A percentile compares a stretch with the other conserved stretches of the same genome.
Evolutionary conservation across 1,140 invertebrate species (phyloP).

Genomic region (Doryteuthis pealeii): DNA sequence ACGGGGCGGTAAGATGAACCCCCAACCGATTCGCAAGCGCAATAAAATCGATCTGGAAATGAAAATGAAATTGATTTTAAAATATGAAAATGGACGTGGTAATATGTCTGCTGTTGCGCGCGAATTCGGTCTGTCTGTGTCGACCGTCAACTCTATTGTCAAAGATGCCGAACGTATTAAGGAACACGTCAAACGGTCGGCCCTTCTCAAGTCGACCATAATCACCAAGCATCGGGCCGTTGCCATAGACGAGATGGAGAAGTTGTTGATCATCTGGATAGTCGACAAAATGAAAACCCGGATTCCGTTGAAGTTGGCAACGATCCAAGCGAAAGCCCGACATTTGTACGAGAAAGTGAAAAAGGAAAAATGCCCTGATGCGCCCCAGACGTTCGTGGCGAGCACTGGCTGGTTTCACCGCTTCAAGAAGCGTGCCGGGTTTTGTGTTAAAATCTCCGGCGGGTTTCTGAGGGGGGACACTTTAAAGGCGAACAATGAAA

Average conservation of each 20-base stretch:
- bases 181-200: background rate
- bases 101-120: background rate
- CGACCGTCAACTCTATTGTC: background rate
- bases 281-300: background rate
- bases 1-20: no score
- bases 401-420: background rate
- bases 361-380: background rate
- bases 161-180: background rate
- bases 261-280: background rate
- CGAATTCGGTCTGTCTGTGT: background rate
- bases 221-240: background rate
- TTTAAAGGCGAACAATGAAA: no score
- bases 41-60: background rate
- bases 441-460: no score
- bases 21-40: no score
- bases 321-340: background rate
- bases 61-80: background rate
- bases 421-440: background rate
- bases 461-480: no score
- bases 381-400: background rate
- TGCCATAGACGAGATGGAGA: background rate
- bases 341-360: background rate
- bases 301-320: background rate
- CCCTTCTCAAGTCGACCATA: background rate
- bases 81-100: background rate